Conservation (phyloP, 1,140 invertebrate species). For the Hylaeus anthracinus region DNA sequence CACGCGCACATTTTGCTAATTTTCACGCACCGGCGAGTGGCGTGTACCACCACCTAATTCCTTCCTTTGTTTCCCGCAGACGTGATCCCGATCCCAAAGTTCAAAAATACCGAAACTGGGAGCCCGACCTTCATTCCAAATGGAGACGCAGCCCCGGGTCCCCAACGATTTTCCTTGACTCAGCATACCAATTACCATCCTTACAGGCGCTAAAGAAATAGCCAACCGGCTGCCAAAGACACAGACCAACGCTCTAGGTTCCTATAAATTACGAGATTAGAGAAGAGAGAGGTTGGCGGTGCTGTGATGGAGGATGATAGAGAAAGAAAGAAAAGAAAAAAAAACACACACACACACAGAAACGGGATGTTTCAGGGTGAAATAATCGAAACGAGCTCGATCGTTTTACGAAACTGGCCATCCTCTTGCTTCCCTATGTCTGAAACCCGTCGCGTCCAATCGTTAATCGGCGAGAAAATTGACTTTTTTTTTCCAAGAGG, state of each 20-base stretch:
- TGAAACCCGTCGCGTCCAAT: constrained; percentile 17
- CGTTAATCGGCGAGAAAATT: constrained; percentile 51
- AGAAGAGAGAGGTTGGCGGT: constrained; percentile 10
- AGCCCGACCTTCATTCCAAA: constrained; percentile 72
- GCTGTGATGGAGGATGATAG: constrained; percentile 2
- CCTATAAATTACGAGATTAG: constrained; percentile 20
- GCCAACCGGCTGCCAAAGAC: constrained; percentile 37
- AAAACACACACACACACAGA: not conserved
- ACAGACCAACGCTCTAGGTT: constrained; percentile 26
- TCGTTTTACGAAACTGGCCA: not conserved
- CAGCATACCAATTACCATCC: constrained; percentile 77
- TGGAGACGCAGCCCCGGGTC: constrained; percentile 76
- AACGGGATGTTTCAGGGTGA: not conserved
- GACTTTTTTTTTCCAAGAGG: constrained; percentile 47
- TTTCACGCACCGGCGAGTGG: not conserved
- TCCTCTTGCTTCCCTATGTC: constrained; percentile 17
- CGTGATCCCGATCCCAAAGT: constrained; percentile 69
- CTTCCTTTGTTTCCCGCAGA: constrained; percentile 69
- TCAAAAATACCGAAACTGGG: constrained; percentile 73
- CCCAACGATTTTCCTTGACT: constrained; percentile 76
- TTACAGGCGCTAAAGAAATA: constrained; percentile 74
- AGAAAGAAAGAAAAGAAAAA: no score
- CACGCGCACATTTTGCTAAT: not conserved
- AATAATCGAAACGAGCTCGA: not conserved
- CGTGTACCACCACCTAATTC: constrained; percentile 31